Evolutionary conservation across 2,113 vertebrate species (phyloP).

Genomic region (Regulus satrapa): DNA sequence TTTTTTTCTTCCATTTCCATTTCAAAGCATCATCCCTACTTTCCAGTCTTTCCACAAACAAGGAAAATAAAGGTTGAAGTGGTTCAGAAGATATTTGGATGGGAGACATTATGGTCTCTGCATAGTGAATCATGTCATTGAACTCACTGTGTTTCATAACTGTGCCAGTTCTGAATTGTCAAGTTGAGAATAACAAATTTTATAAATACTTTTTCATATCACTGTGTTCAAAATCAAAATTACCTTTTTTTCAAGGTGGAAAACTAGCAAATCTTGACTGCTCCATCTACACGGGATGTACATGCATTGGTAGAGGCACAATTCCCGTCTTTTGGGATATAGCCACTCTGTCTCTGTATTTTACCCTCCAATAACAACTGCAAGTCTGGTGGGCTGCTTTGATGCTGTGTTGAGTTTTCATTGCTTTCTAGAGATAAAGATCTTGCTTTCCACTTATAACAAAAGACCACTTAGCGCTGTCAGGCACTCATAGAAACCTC

Average conservation of each 20-base stretch:
- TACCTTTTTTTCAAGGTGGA: not conserved
- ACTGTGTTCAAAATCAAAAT: not conserved
- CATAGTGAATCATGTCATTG: not conserved
- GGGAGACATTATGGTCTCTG: not conserved
- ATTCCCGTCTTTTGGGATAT: not conserved
- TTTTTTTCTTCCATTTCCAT: slow-evolving; percentile 24
- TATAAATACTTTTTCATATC: not conserved
- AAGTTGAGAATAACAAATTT: not conserved
- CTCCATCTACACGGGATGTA: not conserved
- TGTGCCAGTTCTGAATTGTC: not conserved
- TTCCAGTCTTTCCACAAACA: slow-evolving; percentile 55
- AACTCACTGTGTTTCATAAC: not conserved
- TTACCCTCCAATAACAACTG: not conserved
- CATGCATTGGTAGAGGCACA: not conserved
- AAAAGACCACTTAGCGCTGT: not conserved
- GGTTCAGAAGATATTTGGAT: slow-evolving; percentile 21
- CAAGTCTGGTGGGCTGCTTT: fast-evolving
- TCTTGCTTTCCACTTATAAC: not conserved
- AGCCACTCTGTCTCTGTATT: not conserved
- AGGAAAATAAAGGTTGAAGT: slow-evolving; percentile 22
- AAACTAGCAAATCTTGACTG: not conserved
- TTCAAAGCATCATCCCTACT: slow-evolving; percentile 33
- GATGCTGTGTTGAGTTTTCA: not conserved
- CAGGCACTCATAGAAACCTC: not conserved
- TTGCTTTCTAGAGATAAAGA: not conserved